Evolutionary conservation across 1,140 invertebrate genomes (phyloP).

Genomic region (Zeugodacus cucurbitae): DNA sequence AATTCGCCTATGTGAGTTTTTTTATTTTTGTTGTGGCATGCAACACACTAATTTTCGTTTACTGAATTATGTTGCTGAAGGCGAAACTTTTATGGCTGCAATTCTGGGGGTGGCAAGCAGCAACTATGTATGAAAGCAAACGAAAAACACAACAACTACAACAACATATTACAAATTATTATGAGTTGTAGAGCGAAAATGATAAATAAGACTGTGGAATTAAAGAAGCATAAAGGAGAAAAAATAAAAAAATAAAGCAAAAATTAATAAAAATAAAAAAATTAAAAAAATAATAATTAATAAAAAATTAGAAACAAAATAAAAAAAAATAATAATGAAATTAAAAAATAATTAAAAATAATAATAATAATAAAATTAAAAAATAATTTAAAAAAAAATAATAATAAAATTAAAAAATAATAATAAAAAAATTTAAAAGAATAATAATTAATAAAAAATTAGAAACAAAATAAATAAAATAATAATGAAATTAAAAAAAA

Average conservation of each 20-base stretch:
- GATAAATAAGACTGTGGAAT: not conserved
- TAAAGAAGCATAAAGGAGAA: not conserved
- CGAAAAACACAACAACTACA: not conserved
- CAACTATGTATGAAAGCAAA: not conserved
- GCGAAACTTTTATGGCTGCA: conserved; percentile 29
- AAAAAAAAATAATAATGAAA: too few species aligned
- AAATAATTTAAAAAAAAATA: too few species aligned
- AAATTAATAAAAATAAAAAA: not conserved
- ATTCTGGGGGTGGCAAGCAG: not conserved
- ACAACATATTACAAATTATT: not conserved
- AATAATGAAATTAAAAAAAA: too few species aligned
- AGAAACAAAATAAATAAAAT: too few species aligned
- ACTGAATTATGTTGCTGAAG: conserved; percentile 13
- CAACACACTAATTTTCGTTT: conserved; percentile 12
- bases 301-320: not conserved
- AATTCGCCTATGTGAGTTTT: not conserved
- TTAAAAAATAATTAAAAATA: too few species aligned
- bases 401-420: too few species aligned
- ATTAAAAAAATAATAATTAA: not conserved
- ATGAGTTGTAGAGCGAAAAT: not conserved
- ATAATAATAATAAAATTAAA: too few species aligned
- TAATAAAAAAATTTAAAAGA: too few species aligned
- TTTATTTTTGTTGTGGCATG: not conserved
- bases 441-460: not conserved
- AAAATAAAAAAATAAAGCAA: not conserved